Conservation (phyloP, 2,797 vertebrate genomes). For the Ficedula albicollis region DNA sequence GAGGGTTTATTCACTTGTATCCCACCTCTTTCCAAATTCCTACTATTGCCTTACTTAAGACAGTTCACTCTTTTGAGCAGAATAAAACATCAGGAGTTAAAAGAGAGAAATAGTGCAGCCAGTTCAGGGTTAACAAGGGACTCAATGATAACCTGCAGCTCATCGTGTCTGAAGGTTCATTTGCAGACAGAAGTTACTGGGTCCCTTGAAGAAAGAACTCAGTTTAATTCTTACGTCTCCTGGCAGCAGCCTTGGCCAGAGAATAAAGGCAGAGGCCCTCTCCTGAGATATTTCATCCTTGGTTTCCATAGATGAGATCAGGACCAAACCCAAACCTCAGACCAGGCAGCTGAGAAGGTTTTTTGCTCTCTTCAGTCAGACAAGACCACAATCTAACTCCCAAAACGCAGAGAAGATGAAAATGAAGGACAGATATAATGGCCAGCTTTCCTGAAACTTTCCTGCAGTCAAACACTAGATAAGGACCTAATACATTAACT, state of each 20-base stretch:
- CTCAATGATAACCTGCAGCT: not conserved
- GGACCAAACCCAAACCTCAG: not conserved
- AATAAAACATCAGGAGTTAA: not conserved
- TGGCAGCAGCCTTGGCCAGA: constrained; percentile 40
- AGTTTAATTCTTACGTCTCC: constrained; percentile 10
- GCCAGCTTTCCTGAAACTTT: not conserved
- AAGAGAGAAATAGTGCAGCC: not conserved
- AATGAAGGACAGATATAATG: not conserved
- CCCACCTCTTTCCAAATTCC: not conserved
- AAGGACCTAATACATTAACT: not conserved
- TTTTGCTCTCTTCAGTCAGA: not conserved
- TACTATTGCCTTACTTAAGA: not conserved
- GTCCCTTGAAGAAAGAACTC: constrained; percentile 24
- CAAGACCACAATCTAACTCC: not conserved
- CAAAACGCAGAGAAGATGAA: not conserved
- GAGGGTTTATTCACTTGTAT: not conserved
- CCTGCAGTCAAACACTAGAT: not conserved
- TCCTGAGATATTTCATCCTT: constrained; percentile 41
- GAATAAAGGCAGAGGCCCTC: constrained; percentile 39
- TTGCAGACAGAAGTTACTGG: constrained; percentile 18
- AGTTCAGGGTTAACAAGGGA: not conserved
- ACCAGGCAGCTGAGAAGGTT: not conserved
- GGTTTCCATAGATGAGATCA: constrained; percentile 10
- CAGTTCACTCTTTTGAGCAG: not conserved
- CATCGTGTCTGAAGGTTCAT: not conserved